Conservation (phyloP, 37 sponge, comb jelly and placozoan genomes). For the Crambe crambe region DNA sequence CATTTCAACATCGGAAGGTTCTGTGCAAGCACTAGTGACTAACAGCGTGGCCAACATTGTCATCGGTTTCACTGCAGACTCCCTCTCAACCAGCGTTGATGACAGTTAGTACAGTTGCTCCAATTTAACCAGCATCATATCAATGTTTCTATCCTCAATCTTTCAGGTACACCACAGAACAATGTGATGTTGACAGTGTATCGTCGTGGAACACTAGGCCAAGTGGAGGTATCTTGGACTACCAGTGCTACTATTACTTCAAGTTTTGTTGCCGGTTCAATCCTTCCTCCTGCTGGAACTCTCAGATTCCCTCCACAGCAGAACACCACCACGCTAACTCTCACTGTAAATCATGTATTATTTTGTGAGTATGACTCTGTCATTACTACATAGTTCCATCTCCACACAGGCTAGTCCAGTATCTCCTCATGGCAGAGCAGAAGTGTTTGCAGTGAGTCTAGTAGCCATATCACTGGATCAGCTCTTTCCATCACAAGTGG, state of each 20-base stretch:
- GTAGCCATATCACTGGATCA: slow-evolving; percentile 13
- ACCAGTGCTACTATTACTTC: slow-evolving; percentile 22
- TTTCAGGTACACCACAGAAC: slow-evolving; percentile 11
- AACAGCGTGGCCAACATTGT: slow-evolving; percentile 51
- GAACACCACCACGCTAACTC: slow-evolving; percentile 19
- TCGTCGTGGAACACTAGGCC: slow-evolving; percentile 56
- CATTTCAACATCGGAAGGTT: slow-evolving; percentile 1
- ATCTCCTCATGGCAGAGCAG: slow-evolving; percentile 58
- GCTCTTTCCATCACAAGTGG: slow-evolving; percentile 44
- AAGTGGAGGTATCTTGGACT: slow-evolving; percentile 55
- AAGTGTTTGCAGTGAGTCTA: slow-evolving; percentile 66
- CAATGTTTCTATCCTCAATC: too few species aligned
- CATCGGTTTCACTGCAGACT: slow-evolving; percentile 43
- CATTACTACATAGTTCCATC: background rate
- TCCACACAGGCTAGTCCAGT: slow-evolving; percentile 56
- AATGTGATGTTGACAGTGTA: slow-evolving; percentile 62
- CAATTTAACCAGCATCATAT: background rate
- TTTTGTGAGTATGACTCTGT: too few species aligned
- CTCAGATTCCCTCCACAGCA: slow-evolving; percentile 15
- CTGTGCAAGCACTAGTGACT: slow-evolving; percentile 13
- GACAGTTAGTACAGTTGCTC: slow-evolving; percentile 39
- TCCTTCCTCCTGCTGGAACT: slow-evolving; percentile 53
- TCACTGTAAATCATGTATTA: slow-evolving; percentile 74
- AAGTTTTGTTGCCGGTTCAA: slow-evolving; percentile 41
- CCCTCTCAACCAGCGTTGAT: slow-evolving; percentile 53